phyloP scores from a whole-genome alignment of 2,888 invertebrate genomes.

The Sturmia bella region DNA sequence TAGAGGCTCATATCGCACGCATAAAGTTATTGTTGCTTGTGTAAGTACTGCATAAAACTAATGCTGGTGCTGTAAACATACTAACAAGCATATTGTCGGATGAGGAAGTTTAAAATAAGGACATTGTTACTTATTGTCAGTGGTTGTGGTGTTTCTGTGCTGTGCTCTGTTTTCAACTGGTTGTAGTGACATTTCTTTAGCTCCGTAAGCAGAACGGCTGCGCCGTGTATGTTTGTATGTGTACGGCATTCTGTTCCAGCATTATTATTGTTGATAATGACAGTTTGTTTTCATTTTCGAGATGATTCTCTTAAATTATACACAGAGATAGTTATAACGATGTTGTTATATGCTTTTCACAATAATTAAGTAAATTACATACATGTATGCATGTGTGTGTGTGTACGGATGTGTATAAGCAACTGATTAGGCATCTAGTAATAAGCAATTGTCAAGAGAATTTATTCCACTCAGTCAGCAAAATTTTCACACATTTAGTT shows the following conservation, averaged over 20 bases:
- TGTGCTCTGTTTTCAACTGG: slow-evolving; percentile 15
- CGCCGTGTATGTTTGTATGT: slow-evolving; percentile 7
- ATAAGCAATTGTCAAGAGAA: slow-evolving; percentile 61
- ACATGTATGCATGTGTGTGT: too few relatives aligned
- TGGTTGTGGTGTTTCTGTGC: slow-evolving; percentile 19
- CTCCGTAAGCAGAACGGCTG: not conserved
- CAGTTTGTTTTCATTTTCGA: slow-evolving; percentile 55
- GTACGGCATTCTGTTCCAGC: slow-evolving; percentile 15
- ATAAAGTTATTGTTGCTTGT: slow-evolving; percentile 39
- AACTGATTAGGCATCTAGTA: slow-evolving; percentile 58
- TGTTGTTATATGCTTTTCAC: slow-evolving; percentile 61
- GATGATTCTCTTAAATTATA: slow-evolving; percentile 16
- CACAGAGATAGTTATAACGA: slow-evolving; percentile 2
- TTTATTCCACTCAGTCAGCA: slow-evolving; percentile 20
- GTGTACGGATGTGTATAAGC: too few relatives aligned
- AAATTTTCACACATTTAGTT: slow-evolving; percentile 55
- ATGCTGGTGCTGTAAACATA: slow-evolving; percentile 66
- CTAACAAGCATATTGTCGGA: slow-evolving; percentile 67
- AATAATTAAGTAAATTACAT: slow-evolving; percentile 65
- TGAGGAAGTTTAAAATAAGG: slow-evolving; percentile 66
- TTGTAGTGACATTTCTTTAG: slow-evolving; percentile 34
- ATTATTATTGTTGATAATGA: slow-evolving; percentile 61
- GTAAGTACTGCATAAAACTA: slow-evolving; percentile 62
- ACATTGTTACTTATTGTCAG: slow-evolving; percentile 41
- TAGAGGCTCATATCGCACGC: slow-evolving; percentile 34